Evolutionary conservation across 2,113 vertebrate species (phyloP).

Genomic region (Bubo scandiacus): DNA sequence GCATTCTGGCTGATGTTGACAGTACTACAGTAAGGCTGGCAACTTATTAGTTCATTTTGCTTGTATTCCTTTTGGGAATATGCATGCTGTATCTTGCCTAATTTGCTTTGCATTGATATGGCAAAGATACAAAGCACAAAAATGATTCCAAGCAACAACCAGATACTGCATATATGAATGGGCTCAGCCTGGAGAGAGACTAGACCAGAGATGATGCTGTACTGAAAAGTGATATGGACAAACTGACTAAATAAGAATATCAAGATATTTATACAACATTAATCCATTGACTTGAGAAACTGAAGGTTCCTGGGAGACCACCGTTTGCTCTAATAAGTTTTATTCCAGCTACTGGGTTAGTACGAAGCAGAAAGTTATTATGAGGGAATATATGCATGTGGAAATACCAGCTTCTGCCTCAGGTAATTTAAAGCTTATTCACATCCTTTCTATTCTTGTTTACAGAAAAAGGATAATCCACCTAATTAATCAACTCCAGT

Average conservation of each 20-base stretch:
- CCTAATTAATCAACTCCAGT: background rate
- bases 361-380: background rate
- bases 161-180: constrained; percentile 12
- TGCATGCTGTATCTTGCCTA: constrained; percentile 20
- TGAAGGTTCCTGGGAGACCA: background rate
- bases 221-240: background rate
- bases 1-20: constrained; percentile 23
- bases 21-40: background rate
- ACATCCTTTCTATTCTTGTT: background rate
- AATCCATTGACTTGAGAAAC: background rate
- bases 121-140: constrained; percentile 55
- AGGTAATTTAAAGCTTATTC: background rate
- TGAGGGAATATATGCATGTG: background rate
- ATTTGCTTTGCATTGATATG: constrained; percentile 35
- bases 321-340: constrained; percentile 3
- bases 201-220: background rate
- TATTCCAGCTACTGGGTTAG: background rate
- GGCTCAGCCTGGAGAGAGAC: background rate
- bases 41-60: constrained; percentile 36
- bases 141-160: constrained; percentile 26
- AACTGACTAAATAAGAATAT: constrained; percentile 32
- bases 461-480: background rate
- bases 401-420: background rate
- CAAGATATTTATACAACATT: constrained; percentile 5
- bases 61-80: constrained; percentile 50